Evolutionary conservation across 2,888 invertebrate species (phyloP), one percentile per base, ranked within the genome.

Genomic region (Xanthia icteritia): DNA sequence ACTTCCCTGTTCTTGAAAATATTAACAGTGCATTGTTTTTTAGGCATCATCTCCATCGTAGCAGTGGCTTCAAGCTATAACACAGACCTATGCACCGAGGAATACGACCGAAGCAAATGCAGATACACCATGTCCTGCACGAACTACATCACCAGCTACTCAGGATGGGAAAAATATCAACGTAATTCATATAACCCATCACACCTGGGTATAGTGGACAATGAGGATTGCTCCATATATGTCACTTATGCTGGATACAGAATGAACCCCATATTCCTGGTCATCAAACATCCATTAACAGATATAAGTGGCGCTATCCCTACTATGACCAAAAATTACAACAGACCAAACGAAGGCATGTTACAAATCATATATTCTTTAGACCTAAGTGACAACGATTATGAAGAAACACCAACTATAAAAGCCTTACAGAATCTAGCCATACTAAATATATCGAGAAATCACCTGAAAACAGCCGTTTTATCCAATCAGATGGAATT

Each of bases 391-490:
- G 48, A 83, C 5, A 92, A 92, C 45, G 76, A 84, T 9, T 92
- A 87, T 39, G n/a, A 60, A 6, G 0, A 15, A 17, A 77, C 67
- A 4, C 94, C 94, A 20, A 51, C 11, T 3, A 61, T 94, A 2
- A 8, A 20, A 8, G 0, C 15, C 4, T 91, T 95, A 92, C 4
- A 54, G 2, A 89, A 91, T 64, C 84, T 95, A 5, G 76, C 45
- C 23, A 74, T 69, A 17, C 80, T 95, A 8, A 92, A 92, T 76
- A 51, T 94, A 42, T 93, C 94, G 0, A 74, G 81, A 20, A 95
- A 94, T 76, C 54, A 67, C 0, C 63, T 95, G 2, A 86, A 76
- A 0, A 84, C 73, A 8, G 94, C 93, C 20, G 85, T 85, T 60
- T 79, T 95, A 5, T 91, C 86, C 2, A 94, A 93, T 68, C 0